Percentiles rank a stretch among this genome's conserved stretches.
phyloP scores from a whole-genome alignment of 2,888 invertebrate species.

The Zonitis immaculata region DNA sequence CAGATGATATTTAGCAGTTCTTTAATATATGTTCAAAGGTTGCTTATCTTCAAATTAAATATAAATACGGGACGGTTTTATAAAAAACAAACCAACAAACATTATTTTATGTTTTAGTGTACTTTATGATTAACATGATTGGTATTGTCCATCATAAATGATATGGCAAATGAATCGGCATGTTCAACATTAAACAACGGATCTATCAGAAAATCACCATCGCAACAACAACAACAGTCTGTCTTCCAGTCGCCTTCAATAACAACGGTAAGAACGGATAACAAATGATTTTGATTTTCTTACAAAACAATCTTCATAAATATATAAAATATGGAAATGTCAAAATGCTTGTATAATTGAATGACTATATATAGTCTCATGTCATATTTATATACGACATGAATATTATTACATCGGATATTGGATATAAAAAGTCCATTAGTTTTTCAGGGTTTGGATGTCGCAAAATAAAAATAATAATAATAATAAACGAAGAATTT shows the following conservation, averaged over 20 bases:
- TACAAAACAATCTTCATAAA: conserved; percentile 3
- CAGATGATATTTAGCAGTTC: conserved; percentile 29
- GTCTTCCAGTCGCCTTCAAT: conserved; percentile 17
- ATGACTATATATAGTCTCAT: conserved; percentile 17
- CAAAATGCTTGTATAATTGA: conserved; percentile 13
- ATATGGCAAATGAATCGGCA: conserved; percentile 33
- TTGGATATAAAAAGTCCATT: conserved; percentile 37
- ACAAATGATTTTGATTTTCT: conserved; percentile 2
- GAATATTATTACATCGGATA: conserved; percentile 28
- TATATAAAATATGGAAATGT: conserved; percentile 12
- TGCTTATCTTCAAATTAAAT: conserved; percentile 2
- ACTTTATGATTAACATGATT: conserved; percentile 51
- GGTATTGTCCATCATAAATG: conserved; percentile 39
- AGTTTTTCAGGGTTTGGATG: conserved; percentile 21
- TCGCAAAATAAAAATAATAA: too few species aligned
- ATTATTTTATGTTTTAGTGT: conserved; percentile 37
- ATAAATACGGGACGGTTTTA: conserved; percentile 45
- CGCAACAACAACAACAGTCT: conserved; percentile 8
- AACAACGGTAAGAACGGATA: conserved; percentile 14
- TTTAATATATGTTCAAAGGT: conserved; percentile 24
- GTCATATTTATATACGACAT: conserved; percentile 30
- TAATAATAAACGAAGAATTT: conserved; percentile 18
- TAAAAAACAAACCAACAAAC: not conserved
- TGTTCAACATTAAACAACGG: conserved; percentile 20
- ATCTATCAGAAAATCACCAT: conserved; percentile 13